Conservation (phyloP, 2,797 vertebrate genomes). For the Xiphorhynchus erythropygius region DNA sequence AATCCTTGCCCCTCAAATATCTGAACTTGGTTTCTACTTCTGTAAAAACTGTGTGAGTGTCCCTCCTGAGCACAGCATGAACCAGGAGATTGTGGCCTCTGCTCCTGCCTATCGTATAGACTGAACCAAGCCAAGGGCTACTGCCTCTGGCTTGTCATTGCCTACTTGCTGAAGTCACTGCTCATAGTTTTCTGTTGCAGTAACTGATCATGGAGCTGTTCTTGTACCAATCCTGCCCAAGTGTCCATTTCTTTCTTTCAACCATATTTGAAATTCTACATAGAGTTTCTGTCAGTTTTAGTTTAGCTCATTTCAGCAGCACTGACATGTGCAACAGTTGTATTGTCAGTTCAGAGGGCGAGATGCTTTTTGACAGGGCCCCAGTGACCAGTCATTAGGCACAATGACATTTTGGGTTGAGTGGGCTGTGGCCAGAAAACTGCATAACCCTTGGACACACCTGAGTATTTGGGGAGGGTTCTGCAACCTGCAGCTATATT, state of each 20-base stretch:
- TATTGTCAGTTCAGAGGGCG: background rate
- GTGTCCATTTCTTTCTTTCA: background rate
- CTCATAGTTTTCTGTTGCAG: background rate
- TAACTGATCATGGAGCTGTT: background rate
- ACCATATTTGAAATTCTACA: background rate
- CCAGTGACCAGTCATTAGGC: background rate
- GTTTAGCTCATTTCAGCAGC: background rate
- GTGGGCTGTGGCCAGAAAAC: background rate
- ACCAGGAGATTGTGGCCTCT: background rate
- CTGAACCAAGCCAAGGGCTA: background rate
- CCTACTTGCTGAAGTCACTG: background rate
- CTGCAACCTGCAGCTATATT: background rate
- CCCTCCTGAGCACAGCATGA: background rate
- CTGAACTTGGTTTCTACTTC: background rate
- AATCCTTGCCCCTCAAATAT: background rate
- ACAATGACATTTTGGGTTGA: background rate
- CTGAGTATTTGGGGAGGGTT: background rate
- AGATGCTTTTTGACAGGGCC: background rate
- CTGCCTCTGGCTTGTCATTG: background rate
- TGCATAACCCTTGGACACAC: background rate
- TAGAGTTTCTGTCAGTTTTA: background rate
- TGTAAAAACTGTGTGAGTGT: background rate
- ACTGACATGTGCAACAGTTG: background rate
- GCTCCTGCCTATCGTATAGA: background rate
- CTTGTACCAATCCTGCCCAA: background rate